phyloP scores from a whole-genome alignment of 2,797 vertebrate genomes.

The Neostethus bicornis region DNA sequence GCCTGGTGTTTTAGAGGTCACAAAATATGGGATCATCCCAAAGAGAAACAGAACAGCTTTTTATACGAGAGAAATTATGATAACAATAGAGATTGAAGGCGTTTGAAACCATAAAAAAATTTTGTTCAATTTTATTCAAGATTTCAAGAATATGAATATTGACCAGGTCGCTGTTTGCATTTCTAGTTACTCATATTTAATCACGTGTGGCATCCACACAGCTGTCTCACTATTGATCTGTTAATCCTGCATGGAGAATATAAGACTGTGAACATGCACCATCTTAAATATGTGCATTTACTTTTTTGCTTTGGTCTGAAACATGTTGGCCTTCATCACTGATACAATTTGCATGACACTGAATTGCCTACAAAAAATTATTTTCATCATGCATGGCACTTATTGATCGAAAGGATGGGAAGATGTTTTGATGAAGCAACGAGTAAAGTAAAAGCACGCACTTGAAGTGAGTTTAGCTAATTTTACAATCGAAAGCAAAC shows the following conservation, averaged over 20 bases:
- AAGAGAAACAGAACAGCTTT: constrained; percentile 24
- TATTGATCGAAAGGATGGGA: constrained; percentile 49
- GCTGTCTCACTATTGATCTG: constrained; percentile 47
- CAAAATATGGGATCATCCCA: constrained; percentile 30
- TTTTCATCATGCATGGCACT: constrained; percentile 5
- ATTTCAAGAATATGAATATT: no score
- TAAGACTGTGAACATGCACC: constrained; percentile 13
- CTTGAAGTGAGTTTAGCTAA: constrained; percentile 53
- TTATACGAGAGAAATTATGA: constrained; percentile 34
- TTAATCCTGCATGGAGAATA: constrained; percentile 19
- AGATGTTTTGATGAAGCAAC: constrained; percentile 36
- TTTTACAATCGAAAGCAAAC: constrained; percentile 35
- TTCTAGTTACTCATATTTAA: constrained; percentile 32
- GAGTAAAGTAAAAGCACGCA: constrained; percentile 40
- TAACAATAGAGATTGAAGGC: constrained; percentile 11
- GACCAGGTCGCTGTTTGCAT: constrained; percentile 32
- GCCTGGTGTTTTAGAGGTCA: constrained; percentile 21
- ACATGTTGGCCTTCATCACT: neutral
- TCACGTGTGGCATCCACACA: constrained; percentile 43
- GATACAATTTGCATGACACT: neutral
- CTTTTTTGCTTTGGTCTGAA: constrained; percentile 7
- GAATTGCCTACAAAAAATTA: no score
- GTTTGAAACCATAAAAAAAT: no score
- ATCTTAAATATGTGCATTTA: neutral
- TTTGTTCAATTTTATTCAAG: no score